These are phyloP conservation scores for Gonocerus acuteangulatus DNA, from an alignment of 2,888 invertebrate species.

Conservation along the genomic window DNA sequence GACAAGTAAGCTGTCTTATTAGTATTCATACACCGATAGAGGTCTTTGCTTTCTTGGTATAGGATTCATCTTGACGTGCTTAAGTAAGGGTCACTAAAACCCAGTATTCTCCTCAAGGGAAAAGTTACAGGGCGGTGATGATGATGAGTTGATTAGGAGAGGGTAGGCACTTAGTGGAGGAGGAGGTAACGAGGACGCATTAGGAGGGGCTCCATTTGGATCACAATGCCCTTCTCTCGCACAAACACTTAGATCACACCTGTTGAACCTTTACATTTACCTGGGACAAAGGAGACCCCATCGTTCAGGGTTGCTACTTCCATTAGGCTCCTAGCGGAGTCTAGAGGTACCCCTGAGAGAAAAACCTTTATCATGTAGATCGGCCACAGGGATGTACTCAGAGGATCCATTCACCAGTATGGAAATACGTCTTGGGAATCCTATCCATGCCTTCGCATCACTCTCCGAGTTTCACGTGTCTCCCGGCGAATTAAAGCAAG, in stretches of 20 bases:
- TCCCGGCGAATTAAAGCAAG: no score
- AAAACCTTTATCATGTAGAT: constrained; percentile 2
- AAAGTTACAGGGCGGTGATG: not conserved
- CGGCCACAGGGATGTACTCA: not conserved
- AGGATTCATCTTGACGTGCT: no score
- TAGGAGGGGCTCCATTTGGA: constrained; percentile 1
- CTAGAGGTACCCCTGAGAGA: not conserved
- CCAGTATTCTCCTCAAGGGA: not conserved
- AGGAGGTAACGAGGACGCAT: not conserved
- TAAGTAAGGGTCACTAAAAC: no score
- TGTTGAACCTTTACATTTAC: constrained; percentile 5
- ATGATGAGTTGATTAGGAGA: not conserved
- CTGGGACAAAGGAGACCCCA: not conserved
- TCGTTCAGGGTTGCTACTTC: not conserved
- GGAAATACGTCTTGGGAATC: no score
- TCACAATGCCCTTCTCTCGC: not conserved
- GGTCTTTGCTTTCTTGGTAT: no score
- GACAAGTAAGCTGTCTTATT: no score
- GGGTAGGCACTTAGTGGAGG: not conserved
- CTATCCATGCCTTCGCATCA: no score
- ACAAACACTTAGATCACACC: constrained; percentile 2
- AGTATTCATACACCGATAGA: no score
- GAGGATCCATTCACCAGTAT: no score
- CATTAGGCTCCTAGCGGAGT: not conserved
- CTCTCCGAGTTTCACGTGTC: no score